These are phyloP conservation scores for Sander lucioperca DNA, from an alignment of 2,113 vertebrate genomes.

Conservation along the genomic window DNA sequence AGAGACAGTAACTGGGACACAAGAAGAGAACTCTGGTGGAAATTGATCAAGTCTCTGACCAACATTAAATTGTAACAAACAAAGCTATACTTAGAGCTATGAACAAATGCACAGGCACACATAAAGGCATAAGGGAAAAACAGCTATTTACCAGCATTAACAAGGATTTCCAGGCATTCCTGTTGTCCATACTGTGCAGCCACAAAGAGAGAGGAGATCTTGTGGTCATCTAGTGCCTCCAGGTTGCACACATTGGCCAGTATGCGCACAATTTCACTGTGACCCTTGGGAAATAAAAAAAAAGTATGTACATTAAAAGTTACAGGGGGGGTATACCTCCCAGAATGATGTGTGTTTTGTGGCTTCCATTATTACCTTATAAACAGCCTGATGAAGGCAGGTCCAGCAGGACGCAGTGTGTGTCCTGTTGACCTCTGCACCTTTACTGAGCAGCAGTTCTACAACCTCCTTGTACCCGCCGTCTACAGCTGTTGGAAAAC, in stretches of 20 bases:
- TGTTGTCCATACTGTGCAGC: constrained; percentile 89
- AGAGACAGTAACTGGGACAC: neutral
- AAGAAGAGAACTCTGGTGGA: too few species aligned
- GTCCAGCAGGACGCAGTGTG: constrained; percentile 94
- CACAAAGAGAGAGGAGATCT: constrained; percentile 88
- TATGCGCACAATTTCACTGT: constrained; percentile 84
- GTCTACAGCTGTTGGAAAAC: constrained; percentile 84
- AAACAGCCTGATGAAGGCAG: constrained; percentile 93
- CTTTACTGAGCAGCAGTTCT: constrained; percentile 83
- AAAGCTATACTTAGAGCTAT: neutral
- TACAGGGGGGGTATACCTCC: neutral
- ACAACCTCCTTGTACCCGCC: constrained; percentile 82
- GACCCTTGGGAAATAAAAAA: constrained; percentile 80
- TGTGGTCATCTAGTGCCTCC: constrained; percentile 87
- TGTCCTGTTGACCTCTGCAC: constrained; percentile 87
- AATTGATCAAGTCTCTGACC: neutral
- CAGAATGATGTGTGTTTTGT: neutral
- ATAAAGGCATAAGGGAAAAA: neutral
- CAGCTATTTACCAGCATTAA: constrained; percentile 75
- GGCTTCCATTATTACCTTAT: constrained; percentile 59
- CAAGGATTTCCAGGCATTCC: constrained; percentile 83
- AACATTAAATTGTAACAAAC: neutral
- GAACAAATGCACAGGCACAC: neutral
- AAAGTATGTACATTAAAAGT: neutral
- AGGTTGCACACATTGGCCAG: constrained; percentile 77